phyloP scores from a whole-genome alignment of 1,140 invertebrate genomes.

The Notospermus geniculatus region DNA sequence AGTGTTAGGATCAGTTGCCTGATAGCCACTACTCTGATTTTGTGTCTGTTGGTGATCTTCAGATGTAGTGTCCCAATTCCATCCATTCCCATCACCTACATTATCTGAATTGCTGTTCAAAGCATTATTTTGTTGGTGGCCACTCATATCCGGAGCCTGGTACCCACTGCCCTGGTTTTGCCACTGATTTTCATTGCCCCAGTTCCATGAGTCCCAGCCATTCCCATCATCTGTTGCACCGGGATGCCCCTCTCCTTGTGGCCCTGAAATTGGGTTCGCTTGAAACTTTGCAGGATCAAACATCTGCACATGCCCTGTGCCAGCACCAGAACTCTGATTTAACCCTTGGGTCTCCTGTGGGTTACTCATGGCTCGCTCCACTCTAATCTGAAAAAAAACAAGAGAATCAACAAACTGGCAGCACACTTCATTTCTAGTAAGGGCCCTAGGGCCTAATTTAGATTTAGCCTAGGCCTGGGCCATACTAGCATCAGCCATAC shows the following conservation, averaged over 20 bases:
- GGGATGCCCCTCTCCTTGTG: slow-evolving; percentile 5
- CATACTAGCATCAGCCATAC: too few relatives aligned
- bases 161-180: too few relatives aligned
- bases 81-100: too few relatives aligned
- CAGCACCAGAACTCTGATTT: background rate
- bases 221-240: slow-evolving; percentile 2
- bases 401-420: background rate
- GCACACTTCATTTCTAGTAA: background rate
- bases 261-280: background rate
- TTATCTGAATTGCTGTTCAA: too few relatives aligned
- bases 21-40: background rate
- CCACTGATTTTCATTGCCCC: background rate
- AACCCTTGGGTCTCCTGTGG: slow-evolving; percentile 23
- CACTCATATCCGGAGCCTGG: too few relatives aligned
- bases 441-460: too few relatives aligned
- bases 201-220: slow-evolving; percentile 18
- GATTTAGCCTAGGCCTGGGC: too few relatives aligned
- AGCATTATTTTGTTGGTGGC: too few relatives aligned
- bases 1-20: background rate
- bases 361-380: slow-evolving; percentile 27
- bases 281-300: slow-evolving; percentile 36
- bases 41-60: background rate
- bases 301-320: slow-evolving; percentile 29
- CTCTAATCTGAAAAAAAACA: slow-evolving; percentile 27
- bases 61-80: too few relatives aligned